phyloP scores from a whole-genome alignment of 2,797 vertebrate genomes.

The Mionectes olivaceus region DNA sequence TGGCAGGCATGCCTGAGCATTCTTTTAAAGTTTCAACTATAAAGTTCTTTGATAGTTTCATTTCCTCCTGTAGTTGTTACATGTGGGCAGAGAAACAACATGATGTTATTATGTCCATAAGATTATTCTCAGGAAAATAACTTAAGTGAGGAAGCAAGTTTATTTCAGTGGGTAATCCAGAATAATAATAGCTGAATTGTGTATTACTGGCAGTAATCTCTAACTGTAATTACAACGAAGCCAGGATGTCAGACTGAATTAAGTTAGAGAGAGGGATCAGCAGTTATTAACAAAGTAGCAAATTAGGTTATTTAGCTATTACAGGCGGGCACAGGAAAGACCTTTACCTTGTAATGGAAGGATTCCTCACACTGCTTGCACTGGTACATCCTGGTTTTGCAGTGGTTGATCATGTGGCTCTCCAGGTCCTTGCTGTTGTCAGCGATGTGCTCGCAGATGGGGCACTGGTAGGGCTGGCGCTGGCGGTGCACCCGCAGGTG shows the following conservation, averaged over 20 bases:
- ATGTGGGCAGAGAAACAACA: background rate
- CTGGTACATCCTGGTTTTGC: conserved; percentile 91
- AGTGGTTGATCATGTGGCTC: conserved; percentile 96
- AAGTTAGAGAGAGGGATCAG: background rate
- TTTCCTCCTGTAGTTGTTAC: background rate
- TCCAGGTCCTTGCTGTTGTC: conserved; percentile 91
- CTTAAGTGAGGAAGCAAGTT: background rate
- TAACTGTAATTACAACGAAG: background rate
- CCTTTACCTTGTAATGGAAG: conserved; percentile 94
- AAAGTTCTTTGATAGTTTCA: background rate
- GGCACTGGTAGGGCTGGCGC: conserved; percentile 94
- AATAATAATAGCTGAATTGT: background rate
- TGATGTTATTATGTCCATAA: rapidly evolving
- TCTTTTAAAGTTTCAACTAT: background rate
- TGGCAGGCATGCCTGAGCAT: background rate
- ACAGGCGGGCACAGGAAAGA: background rate
- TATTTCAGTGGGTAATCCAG: background rate
- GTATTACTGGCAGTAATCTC: background rate
- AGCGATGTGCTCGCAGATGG: conserved; percentile 95
- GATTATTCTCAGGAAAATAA: background rate
- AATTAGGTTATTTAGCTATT: background rate
- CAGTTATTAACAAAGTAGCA: background rate
- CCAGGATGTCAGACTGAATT: background rate
- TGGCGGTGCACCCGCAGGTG: conserved; percentile 94
- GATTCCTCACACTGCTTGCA: conserved; percentile 90